Conservation (phyloP, 2,888 invertebrate species). For the Operophtera brumata region DNA sequence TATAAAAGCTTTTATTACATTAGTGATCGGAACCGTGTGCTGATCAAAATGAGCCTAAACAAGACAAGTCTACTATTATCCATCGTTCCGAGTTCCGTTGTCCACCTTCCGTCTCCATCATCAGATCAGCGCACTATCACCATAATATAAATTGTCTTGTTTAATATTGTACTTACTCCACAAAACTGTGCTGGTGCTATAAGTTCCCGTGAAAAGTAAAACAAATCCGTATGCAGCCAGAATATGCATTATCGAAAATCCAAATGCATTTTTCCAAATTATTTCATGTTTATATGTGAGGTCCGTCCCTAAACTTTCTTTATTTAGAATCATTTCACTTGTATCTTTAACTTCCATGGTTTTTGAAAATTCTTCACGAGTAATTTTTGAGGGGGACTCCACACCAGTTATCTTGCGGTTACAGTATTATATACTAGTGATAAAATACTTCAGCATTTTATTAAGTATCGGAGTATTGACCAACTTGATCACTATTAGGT, state of each 20-base stretch:
- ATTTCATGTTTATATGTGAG: constrained; percentile 68
- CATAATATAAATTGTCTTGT: background rate
- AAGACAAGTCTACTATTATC: no score
- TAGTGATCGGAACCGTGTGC: no score
- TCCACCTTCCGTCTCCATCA: no score
- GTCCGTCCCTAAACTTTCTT: constrained; percentile 49
- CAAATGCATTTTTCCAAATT: constrained; percentile 83
- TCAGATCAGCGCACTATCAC: no score
- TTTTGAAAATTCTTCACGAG: background rate
- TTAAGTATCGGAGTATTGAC: background rate
- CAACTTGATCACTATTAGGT: background rate
- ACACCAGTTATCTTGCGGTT: constrained; percentile 3
- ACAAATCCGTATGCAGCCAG: constrained; percentile 69
- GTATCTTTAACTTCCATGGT: background rate
- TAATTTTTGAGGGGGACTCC: background rate
- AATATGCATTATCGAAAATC: constrained; percentile 80
- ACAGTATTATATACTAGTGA: background rate
- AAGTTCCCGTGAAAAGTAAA: constrained; percentile 41
- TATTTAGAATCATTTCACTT: constrained; percentile 2
- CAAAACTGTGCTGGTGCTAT: constrained; percentile 43
- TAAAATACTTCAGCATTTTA: background rate
- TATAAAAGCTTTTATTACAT: no score
- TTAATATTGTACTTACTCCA: constrained; percentile 50
- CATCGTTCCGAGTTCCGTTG: no score
- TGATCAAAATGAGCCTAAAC: no score